Percentiles rank a stretch among this genome's conserved stretches.
phyloP scores from a whole-genome alignment of 2,113 vertebrate species.

The Fulica atra region DNA sequence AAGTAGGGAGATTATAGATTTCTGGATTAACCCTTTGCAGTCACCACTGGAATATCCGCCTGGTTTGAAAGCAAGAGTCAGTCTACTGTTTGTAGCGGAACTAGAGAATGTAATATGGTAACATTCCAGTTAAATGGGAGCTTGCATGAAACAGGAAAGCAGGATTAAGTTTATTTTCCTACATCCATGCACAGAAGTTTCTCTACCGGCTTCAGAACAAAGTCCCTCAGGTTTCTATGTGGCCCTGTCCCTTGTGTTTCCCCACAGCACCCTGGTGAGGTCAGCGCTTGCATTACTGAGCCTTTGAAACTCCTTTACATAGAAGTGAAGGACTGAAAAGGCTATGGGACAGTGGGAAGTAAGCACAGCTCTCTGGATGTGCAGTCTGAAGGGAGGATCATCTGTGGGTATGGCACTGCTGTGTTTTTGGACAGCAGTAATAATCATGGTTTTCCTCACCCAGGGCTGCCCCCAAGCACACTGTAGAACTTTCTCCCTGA shows the following conservation, averaged over 20 bases:
- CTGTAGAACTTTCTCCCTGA: background rate
- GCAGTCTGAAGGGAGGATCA: background rate
- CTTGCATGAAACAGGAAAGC: background rate
- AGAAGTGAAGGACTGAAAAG: background rate
- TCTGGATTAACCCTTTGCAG: slow-evolving; percentile 33
- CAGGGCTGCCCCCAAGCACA: background rate
- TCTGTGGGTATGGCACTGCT: background rate
- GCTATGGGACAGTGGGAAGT: background rate
- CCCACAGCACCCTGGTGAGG: background rate
- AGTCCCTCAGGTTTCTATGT: background rate
- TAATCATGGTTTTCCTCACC: background rate
- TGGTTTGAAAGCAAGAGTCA: slow-evolving; percentile 23
- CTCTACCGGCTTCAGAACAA: background rate
- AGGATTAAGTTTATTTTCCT: background rate
- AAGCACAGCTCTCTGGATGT: background rate
- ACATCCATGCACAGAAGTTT: background rate
- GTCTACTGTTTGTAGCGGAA: background rate
- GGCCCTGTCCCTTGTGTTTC: background rate
- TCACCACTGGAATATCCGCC: background rate
- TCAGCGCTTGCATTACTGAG: background rate
- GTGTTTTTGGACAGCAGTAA: background rate
- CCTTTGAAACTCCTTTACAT: background rate
- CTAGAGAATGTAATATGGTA: background rate
- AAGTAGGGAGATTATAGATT: slow-evolving; percentile 22
- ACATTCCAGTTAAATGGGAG: background rate